These are phyloP conservation scores for Brachyistius frenatus DNA, from an alignment of 2,113 vertebrate genomes.

Conservation along the genomic window DNA sequence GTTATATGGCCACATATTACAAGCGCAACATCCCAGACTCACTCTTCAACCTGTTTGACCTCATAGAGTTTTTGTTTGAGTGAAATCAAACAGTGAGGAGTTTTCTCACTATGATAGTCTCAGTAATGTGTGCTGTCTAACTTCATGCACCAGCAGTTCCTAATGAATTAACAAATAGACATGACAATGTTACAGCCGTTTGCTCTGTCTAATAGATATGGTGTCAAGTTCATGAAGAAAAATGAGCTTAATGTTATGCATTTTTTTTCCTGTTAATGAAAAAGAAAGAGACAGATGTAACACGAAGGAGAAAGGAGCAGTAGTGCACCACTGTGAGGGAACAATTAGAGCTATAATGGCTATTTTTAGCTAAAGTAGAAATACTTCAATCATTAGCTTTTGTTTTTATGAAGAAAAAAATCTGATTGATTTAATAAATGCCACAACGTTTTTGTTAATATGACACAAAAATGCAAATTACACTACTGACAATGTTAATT, in stretches of 20 bases:
- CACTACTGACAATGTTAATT: neutral
- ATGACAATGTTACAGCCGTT: neutral
- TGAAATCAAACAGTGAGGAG: neutral
- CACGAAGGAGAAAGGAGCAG: neutral
- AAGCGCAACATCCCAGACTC: neutral
- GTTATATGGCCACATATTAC: neutral
- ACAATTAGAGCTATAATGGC: no score
- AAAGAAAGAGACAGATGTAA: neutral
- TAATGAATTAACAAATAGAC: neutral
- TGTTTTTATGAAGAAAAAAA: no score
- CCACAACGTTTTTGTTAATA: neutral
- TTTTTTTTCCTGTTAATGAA: neutral
- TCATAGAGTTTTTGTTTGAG: neutral
- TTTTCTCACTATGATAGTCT: neutral
- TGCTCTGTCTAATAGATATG: neutral
- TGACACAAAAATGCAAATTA: neutral
- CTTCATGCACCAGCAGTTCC: neutral
- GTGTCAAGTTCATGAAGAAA: neutral
- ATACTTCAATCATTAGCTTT: no score
- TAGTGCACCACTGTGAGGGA: no score
- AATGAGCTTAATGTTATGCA: neutral
- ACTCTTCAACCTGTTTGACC: neutral
- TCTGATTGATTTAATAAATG: neutral
- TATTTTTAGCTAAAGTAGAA: no score
- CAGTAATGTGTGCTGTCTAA: neutral